Conservation (phyloP, 2,113 vertebrate species). For the Tragulus kanchil region DNA sequence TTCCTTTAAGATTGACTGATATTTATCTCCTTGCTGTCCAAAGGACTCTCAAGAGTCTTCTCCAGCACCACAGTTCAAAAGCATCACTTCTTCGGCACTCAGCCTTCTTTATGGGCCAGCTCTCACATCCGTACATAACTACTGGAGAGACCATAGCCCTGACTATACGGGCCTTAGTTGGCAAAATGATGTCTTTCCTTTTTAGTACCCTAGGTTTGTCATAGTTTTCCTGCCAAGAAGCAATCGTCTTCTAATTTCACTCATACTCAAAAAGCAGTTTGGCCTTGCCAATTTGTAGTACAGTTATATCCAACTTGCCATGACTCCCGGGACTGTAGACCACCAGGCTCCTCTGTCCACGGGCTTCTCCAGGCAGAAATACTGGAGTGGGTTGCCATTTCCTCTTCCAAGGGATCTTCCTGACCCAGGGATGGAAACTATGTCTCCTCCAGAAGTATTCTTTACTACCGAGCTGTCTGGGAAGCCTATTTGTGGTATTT, state of each 20-base stretch:
- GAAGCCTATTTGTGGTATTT: neutral
- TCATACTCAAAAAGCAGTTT: neutral
- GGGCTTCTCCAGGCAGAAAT: neutral
- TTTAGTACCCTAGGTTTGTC: no score
- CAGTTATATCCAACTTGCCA: neutral
- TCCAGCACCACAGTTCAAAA: no score
- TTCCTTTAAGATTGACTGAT: no score
- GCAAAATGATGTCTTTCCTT: no score
- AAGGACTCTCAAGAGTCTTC: no score
- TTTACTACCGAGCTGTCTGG: neutral
- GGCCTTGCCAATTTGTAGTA: neutral
- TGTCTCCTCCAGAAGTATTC: neutral
- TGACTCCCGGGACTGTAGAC: neutral
- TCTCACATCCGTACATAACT: no score
- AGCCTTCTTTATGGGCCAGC: no score
- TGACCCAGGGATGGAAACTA: rapidly evolving
- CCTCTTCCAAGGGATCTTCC: neutral
- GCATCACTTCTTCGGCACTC: no score
- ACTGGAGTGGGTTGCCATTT: neutral
- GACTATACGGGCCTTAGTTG: no score
- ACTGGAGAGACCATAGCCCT: no score
- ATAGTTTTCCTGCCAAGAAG: no score
- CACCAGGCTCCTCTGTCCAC: neutral
- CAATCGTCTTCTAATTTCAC: neutral
- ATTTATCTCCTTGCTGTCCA: no score